Percentiles rank a stretch among this genome's conserved stretches.
phyloP scores from a whole-genome alignment of 1,140 invertebrate species.

The Zophobas morio region DNA sequence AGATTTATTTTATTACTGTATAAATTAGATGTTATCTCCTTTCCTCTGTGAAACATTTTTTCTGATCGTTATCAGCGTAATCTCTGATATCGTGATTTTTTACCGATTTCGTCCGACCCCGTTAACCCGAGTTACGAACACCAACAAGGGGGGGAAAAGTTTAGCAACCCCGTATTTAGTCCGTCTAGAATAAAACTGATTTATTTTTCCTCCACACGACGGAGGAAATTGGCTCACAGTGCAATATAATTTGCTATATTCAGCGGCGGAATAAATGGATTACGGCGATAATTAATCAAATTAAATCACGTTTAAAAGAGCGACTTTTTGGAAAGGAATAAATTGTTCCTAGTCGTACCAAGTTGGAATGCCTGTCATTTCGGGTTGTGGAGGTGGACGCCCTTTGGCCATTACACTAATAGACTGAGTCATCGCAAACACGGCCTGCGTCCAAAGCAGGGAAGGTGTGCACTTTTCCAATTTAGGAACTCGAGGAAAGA shows the following conservation, averaged over 20 bases:
- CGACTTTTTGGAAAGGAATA: not conserved
- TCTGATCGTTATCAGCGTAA: too few species aligned
- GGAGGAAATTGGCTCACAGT: constrained; percentile 10
- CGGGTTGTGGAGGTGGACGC: not conserved
- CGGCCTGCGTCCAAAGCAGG: not conserved
- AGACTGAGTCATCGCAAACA: constrained; percentile 1
- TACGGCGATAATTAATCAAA: constrained; percentile 8
- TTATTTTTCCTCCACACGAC: constrained; percentile 26
- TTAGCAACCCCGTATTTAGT: constrained; percentile 16
- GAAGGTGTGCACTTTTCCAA: not conserved
- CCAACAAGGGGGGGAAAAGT: not conserved
- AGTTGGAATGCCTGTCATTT: not conserved
- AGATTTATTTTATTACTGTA: constrained; percentile 24
- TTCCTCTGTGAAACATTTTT: not conserved
- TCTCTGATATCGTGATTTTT: not conserved
- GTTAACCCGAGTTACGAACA: too few species aligned
- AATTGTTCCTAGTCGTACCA: constrained; percentile 11
- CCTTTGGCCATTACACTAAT: constrained; percentile 29
- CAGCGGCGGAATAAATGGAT: constrained; percentile 1
- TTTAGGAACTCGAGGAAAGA: too few species aligned
- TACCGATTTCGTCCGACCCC: too few species aligned
- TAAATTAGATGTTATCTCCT: constrained; percentile 26
- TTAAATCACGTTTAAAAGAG: not conserved
- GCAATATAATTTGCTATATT: constrained; percentile 17
- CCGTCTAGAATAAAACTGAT: constrained; percentile 24